Evolutionary conservation across 2,797 vertebrate genomes (phyloP), one percentile per base, ranked within the genome.

Genomic region (Molossus molossus): DNA sequence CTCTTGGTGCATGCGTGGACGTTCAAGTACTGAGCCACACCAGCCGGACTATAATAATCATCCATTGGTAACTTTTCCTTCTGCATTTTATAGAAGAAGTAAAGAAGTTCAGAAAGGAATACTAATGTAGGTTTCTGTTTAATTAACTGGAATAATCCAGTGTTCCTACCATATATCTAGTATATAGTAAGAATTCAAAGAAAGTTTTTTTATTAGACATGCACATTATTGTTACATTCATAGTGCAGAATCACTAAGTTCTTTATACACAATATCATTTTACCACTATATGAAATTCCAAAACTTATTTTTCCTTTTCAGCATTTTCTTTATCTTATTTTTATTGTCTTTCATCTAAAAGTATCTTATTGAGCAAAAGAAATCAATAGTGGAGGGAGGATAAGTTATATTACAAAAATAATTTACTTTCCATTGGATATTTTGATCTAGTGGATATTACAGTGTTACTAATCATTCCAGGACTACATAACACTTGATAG

Each of bases 391-490:
- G 0, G 27, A 81, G 29, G 5, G 3, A 76, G 11, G 10, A 69
- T 40, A 58, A 89, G 23, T 80, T 40, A 82, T 85, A 95, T 55
- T 88, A 90, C 3, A 57, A 84, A 87, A 93, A 90, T 94, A 92
- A 97, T 76, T 94, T 95, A 45, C n/a, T 95, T 90, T 91, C 25
- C 25, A 58, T 20, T 57, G 58, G 48, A 91, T 76, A 82, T 93
- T 93, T 84, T 83, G 62, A 89, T 94, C 37, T 91, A 72, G 67
- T 95, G 25, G 69, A 85, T 97, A 95, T 93, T 91, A 82, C 29
- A 76, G 45, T 80, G 53, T 90, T 96, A 94, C 95, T 96, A 95
- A 93, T 97, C 80, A 94, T 96, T 94, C 58, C 3, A 75, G 64
- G 40, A 76, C 50, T 96, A 95, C 72, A 92, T 95, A 95, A 89